phyloP scores from a whole-genome alignment of 2,888 invertebrate genomes.

The Leucophenga maculata region DNA sequence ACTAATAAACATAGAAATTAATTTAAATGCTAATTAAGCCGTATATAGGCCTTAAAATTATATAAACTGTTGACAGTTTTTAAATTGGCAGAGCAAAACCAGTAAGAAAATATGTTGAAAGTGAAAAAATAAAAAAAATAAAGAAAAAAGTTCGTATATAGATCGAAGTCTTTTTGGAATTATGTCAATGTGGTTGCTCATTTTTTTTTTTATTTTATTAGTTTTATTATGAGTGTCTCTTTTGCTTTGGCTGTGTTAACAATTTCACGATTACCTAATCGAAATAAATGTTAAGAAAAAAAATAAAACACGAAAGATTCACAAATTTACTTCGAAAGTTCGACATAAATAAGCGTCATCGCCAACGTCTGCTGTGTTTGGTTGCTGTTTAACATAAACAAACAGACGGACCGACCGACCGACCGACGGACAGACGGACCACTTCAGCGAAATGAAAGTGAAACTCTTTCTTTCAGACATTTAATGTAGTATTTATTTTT shows the following conservation, averaged over 20 bases:
- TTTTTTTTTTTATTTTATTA: neutral
- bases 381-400: neutral
- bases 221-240: neutral
- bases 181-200: constrained; percentile 14
- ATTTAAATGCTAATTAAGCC: neutral
- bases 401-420: too few relatives aligned
- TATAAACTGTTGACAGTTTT: neutral
- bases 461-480: constrained; percentile 16
- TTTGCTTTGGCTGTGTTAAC: neutral
- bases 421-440: too few relatives aligned
- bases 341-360: too few relatives aligned
- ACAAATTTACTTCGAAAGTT: neutral
- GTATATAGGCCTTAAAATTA: constrained; percentile 12
- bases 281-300: constrained; percentile 12
- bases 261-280: constrained; percentile 21
- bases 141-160: neutral
- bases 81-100: neutral
- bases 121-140: too few relatives aligned
- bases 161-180: constrained; percentile 7
- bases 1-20: neutral
- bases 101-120: constrained; percentile 3
- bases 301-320: constrained; percentile 10
- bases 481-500: constrained; percentile 19
- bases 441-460: constrained; percentile 26
- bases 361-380: constrained; percentile 2